Conservation (phyloP, 2,113 vertebrate genomes). For the Lota lota region DNA sequence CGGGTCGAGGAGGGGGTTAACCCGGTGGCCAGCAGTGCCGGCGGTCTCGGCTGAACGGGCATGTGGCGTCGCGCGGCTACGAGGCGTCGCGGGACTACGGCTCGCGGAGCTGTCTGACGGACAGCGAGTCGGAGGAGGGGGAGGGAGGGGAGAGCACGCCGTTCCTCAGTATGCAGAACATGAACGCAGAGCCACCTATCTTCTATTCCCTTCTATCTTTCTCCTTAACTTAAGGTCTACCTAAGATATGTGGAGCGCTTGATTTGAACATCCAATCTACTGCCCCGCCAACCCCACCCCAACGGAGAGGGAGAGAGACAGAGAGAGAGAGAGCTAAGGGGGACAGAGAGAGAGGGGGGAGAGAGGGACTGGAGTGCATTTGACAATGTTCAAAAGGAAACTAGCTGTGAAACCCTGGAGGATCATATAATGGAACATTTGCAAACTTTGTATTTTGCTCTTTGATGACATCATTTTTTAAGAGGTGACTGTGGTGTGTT, state of each 20-base stretch:
- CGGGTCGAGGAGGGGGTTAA: conserved; percentile 84
- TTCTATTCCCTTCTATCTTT: conserved; percentile 6
- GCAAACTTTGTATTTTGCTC: conserved; percentile 79
- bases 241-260: conserved; percentile 47
- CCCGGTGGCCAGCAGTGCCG: conserved; percentile 84
- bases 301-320: not conserved
- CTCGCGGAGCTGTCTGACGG: conserved; percentile 91
- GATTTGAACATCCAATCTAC: conserved; percentile 33
- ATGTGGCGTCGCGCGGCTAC: conserved; percentile 87
- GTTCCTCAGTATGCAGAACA: conserved; percentile 93
- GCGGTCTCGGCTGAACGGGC: conserved; percentile 90
- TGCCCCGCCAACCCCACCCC: conserved; percentile 34
- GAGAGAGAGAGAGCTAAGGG: not conserved
- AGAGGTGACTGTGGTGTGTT: conserved; percentile 68
- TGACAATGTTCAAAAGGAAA: conserved; percentile 31
- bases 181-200: conserved; percentile 76
- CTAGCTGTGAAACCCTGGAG: conserved; percentile 73
- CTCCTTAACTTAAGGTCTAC: conserved; percentile 44
- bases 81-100: conserved; percentile 85
- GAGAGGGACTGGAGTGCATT: conserved; percentile 8
- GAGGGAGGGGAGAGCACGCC: conserved; percentile 94
- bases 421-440: conserved; percentile 80
- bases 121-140: conserved; percentile 85
- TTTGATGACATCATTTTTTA: conserved; percentile 74
- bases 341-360: no score